phyloP scores from a whole-genome alignment of 1,140 invertebrate genomes.

The Zaprionus tsacasi region DNA sequence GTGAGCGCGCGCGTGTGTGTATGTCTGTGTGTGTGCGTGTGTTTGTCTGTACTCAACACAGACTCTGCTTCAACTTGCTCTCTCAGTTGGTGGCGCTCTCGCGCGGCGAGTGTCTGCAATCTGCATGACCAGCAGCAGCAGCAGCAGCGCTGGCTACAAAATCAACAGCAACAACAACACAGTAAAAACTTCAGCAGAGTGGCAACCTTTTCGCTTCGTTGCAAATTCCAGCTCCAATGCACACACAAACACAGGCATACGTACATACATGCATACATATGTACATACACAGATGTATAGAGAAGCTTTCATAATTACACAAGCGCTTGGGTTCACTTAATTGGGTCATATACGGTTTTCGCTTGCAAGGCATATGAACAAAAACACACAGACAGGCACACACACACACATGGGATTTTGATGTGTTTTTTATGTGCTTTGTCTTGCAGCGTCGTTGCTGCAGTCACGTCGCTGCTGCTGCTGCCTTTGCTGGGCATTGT shows the following conservation, averaged over 20 bases:
- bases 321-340: constrained; percentile 69
- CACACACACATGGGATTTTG: constrained; percentile 33
- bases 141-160: constrained; percentile 29
- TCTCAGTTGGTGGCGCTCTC: constrained; percentile 46
- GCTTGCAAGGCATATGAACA: constrained; percentile 52
- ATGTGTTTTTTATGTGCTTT: constrained; percentile 53
- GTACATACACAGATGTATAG: constrained; percentile 20
- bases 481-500: constrained; percentile 41
- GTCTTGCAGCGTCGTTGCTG: constrained; percentile 32
- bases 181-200: constrained; percentile 64
- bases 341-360: constrained; percentile 79
- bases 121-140: constrained; percentile 64
- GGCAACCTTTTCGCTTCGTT: constrained; percentile 78
- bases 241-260: constrained; percentile 44
- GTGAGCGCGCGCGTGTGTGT: not conserved
- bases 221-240: constrained; percentile 77
- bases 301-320: constrained; percentile 76
- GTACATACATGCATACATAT: constrained; percentile 28
- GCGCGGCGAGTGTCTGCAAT: constrained; percentile 57
- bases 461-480: not conserved
- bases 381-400: constrained; percentile 20
- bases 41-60: constrained; percentile 30
- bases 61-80: constrained; percentile 37
- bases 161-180: constrained; percentile 35
- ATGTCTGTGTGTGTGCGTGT: not conserved